These are phyloP conservation scores for Sceloporus tristichus DNA, from an alignment of 2,113 vertebrate species.

Conservation along the genomic window DNA sequence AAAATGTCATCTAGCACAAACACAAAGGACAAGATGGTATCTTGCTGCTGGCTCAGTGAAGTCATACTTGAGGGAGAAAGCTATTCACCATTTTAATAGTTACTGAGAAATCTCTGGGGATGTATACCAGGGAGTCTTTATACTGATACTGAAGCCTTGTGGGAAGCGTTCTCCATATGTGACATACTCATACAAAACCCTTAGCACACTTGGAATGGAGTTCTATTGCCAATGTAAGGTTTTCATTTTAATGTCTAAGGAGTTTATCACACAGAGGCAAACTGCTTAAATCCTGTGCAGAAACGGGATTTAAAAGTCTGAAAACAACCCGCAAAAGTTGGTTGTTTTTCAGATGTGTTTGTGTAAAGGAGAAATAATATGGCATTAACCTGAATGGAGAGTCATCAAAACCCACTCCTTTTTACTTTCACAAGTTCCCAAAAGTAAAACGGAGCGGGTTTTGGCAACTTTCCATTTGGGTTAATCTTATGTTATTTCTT, in stretches of 20 bases:
- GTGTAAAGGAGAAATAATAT: no score
- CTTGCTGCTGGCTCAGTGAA: conserved; percentile 71
- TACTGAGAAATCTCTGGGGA: conserved; percentile 64
- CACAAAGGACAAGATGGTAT: conserved; percentile 83
- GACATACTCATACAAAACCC: background rate
- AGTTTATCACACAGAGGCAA: no score
- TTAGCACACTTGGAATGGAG: background rate
- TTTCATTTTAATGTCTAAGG: background rate
- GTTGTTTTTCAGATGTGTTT: no score
- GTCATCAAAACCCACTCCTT: no score
- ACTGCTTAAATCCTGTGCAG: no score
- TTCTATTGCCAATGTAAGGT: background rate
- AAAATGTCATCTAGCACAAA: conserved; percentile 79
- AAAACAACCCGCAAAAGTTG: no score
- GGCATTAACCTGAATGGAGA: no score
- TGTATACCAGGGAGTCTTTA: conserved; percentile 55
- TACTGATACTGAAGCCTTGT: background rate
- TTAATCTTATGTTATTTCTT: no score
- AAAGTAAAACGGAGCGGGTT: no score
- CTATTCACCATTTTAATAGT: conserved; percentile 62
- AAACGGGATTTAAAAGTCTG: no score
- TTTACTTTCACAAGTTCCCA: no score
- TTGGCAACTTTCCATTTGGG: no score
- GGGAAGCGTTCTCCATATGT: accelerated
- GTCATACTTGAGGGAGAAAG: conserved; percentile 74